These are phyloP conservation scores for Centrocercus urophasianus DNA, from an alignment of 2,113 vertebrate species.

Conservation along the genomic window DNA sequence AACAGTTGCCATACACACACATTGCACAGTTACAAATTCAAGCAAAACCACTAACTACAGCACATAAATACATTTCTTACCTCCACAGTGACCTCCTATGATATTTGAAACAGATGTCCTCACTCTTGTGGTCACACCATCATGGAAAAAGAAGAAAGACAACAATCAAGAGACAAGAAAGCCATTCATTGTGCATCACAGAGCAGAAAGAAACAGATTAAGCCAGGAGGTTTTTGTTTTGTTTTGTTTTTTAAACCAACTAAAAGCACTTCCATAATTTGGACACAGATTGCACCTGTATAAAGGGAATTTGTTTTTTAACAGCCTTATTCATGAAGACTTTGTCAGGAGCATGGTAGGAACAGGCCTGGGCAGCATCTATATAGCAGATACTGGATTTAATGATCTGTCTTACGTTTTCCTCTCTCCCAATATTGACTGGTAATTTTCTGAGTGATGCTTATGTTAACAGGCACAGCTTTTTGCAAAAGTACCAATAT, in stretches of 20 bases:
- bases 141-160: not conserved
- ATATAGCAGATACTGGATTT: not conserved
- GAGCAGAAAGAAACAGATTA: not conserved
- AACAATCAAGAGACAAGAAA: not conserved
- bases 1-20: not conserved
- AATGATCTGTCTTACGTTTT: not conserved
- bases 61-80: not conserved
- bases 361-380: not conserved
- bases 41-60: not conserved
- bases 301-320: not conserved
- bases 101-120: not conserved
- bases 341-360: not conserved
- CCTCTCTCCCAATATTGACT: not conserved
- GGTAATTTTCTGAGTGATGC: not conserved
- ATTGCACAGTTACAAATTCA: not conserved
- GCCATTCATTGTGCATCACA: not conserved
- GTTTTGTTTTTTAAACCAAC: too few relatives aligned
- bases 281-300: not conserved
- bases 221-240: not conserved
- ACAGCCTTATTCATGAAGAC: not conserved
- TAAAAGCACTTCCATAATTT: not conserved
- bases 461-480: not conserved
- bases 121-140: not conserved
- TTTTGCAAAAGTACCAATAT: not conserved
- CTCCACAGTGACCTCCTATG: not conserved